Evolutionary conservation across 2,113 vertebrate species (phyloP), one percentile per base, ranked within the genome.

Genomic region (Ageneiosus marmoratus): DNA sequence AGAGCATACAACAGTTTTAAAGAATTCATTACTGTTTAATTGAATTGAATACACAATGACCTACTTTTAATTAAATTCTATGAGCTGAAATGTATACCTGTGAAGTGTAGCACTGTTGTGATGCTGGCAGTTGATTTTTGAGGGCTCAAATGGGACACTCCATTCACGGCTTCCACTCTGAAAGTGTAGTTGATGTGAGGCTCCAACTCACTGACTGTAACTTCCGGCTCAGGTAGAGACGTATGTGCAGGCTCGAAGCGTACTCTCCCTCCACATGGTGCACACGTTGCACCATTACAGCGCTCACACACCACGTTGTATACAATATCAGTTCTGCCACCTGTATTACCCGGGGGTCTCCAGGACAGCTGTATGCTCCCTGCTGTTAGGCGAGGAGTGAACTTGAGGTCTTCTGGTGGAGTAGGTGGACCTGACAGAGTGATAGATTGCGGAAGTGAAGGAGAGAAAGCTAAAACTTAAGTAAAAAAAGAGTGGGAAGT

Each of bases 161-260:
- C 97, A 0, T 96, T 99, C 32, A 92, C 93, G 22, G 94, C 94
- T 89, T 98, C 97, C 0, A 99, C 94, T 0, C 91, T 93, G 55
- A 99, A 99, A 16, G 97, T 97, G 89, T 99, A 99, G 93, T 98
- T 98, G 48, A 97, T 92, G 11, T 98, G 96, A 0, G 97, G 96
- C 81, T 98, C 97, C 90, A 99, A 93, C 77, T 96, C 96, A 0
- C 90, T 91, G 51, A 97, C 85, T 0, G 88, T 89, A 58, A 98
- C 91, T 0, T 85, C 79, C 0, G 95, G 92, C 9, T 89, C 93
- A 0, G 18, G 88, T 83, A 98, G 85, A 7, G 80, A 89, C 0
- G 82, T 41, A 4, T 88, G 74, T 0, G 87, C 1, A 46, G 93
- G 94, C 0, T 97, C 96, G 41, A 96, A 98, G 0, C 82, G 94